Base-by-base conservation (phyloP, 64 coral and sea anemone genomes). In the Anthopleura sola region DNA sequence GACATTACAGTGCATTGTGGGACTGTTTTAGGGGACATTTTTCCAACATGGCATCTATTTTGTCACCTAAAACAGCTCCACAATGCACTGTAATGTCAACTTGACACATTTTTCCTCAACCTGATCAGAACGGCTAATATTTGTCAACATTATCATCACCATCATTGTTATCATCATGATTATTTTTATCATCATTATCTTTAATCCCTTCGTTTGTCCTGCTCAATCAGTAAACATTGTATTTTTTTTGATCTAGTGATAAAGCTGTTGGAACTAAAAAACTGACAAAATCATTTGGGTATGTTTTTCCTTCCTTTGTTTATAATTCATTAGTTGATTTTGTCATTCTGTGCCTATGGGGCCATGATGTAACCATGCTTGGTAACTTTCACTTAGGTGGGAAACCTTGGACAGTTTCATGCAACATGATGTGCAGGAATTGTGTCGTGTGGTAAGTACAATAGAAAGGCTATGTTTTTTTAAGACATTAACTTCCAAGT, bases 241-340 rank as follows among this genome's bases (percentile, higher is more conserved):
- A 7, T 12, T 53, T 1, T 71, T 71, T 69, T 40, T 56, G 29
- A 34, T 19, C 76, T 37, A 99, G 97, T 92, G 97, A 99, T 75
- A 99, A 99, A 94, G 97, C 97, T 76, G 97, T 99, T 76, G 97
- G 97, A 74, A 99, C 97, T 24, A 99, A 99, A 53, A 99, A 99
- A 79, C 55, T 99, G 29, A 99, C 97, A 58, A 86, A 89, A 37
- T 94, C 97, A 8, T 99, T 99, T 95, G 97, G 97, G 97, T 99
- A 90, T 58, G 93, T 71, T 71, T 33, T 34, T 32, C 10, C 28
- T 71, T 71, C 3, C 5, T 29, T 32, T 10, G 24, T 62, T 26
- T 62, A 26, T 62, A n/a, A 6, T 7, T 62, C 2, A n/a, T 24
- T 44, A n/a, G 40, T 8, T 44, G 9, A 62, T 24, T n/a, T 24